phyloP scores from a whole-genome alignment of 2,113 vertebrate genomes.

The Aptenodytes forsteri region DNA sequence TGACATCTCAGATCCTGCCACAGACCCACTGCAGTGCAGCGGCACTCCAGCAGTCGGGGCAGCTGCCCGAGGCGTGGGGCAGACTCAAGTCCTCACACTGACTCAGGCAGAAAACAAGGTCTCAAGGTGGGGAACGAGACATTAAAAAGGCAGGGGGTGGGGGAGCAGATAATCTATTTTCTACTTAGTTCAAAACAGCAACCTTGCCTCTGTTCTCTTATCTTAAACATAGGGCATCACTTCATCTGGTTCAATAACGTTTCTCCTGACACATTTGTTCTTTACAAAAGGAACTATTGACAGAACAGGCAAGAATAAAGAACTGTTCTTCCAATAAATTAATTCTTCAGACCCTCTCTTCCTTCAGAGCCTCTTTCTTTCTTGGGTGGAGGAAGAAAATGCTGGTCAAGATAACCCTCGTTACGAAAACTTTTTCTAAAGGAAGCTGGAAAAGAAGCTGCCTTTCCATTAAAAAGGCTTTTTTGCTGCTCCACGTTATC shows the following conservation, averaged over 20 bases:
- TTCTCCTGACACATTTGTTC: conserved; percentile 24
- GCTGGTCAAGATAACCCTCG: background rate
- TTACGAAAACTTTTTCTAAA: background rate
- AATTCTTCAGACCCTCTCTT: background rate
- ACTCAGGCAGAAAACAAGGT: background rate
- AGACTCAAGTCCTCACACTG: accelerated
- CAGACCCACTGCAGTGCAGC: accelerated
- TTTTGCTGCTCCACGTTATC: background rate
- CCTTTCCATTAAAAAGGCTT: background rate
- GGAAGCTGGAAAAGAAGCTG: background rate
- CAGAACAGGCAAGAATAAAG: background rate
- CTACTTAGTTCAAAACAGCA: background rate
- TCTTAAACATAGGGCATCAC: background rate
- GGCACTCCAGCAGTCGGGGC: background rate
- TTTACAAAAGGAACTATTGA: conserved; percentile 2
- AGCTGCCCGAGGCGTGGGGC: background rate
- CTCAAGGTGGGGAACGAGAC: background rate
- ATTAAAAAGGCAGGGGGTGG: background rate
- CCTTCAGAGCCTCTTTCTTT: background rate
- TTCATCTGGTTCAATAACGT: conserved; percentile 16
- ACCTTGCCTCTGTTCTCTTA: background rate
- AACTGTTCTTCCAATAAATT: conserved; percentile 1
- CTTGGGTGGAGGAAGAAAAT: background rate
- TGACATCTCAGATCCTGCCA: background rate
- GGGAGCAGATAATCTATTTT: background rate